Base-by-base conservation (phyloP, 1,140 invertebrate genomes). In the Battus philenor region DNA sequence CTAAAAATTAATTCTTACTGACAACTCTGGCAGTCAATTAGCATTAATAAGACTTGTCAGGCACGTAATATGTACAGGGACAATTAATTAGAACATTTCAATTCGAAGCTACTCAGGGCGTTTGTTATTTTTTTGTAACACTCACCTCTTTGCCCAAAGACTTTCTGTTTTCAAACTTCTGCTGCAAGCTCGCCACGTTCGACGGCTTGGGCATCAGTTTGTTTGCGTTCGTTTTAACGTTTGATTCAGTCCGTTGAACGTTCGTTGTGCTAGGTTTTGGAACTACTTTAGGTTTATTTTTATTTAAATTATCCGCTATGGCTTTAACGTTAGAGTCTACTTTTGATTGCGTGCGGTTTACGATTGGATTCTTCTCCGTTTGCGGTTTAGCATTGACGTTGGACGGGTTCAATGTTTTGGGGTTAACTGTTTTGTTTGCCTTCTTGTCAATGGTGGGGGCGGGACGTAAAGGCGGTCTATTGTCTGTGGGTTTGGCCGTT, bases 121-220 rank as follows among this genome's bases (percentile, higher is more conserved):
- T 7, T 2, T 2, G 10, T 46, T 66, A 82, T 68, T 85, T 79
- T 61, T 86, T 83, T 10, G 48, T 44, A 20, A 59, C 54, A 20
- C 52, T 59, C 44, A 77, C 66, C 54, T 86, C 76, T 70, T 80
- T 78, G 8, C 73, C 76, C 36, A 80, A 34, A 4, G 80, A 83
- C 44, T 84, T 86, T 48, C 83, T 69, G 63, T 87, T 86, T 65
- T 93, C 91, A 61, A 93, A 93, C 67, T 92, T 93, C 49, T 92
- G 90, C 56, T 93, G 92, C 34, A 93, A 77, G 16, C 90, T 91
- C 0, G 92, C 91, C 16, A 93, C 91, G 54, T 90, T 92, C 2
- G 90, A 91, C 31, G 88, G 88, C 67, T 89, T 88, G 2, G 82
- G 75, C 3, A 89, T 88, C 38, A 88, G 76, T 55, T 88, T 88